Evolutionary conservation across 2,888 invertebrate genomes (phyloP).

Genomic region (Ceramica pisi): DNA sequence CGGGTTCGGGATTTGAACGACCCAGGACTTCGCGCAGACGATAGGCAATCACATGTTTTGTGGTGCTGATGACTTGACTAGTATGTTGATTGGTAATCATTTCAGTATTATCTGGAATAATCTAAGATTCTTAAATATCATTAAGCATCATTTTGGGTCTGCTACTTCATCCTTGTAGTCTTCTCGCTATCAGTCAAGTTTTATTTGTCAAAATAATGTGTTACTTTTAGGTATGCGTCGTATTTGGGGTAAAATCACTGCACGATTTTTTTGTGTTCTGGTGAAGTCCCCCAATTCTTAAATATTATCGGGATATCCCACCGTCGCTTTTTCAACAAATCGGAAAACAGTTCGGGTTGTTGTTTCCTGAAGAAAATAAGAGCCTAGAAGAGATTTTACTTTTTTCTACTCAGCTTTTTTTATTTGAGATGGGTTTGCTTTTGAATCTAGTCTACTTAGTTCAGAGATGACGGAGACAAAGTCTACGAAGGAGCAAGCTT

Average conservation of each 20-base stretch:
- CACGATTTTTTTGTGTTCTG: neutral
- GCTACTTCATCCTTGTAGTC: neutral
- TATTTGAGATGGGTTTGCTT: no score
- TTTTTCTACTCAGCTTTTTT: neutral
- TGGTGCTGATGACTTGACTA: constrained; percentile 31
- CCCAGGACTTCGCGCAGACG: constrained; percentile 56
- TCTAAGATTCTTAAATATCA: neutral
- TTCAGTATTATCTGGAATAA: neutral
- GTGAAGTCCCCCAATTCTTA: neutral
- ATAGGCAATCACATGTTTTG: constrained; percentile 43
- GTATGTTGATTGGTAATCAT: constrained; percentile 29
- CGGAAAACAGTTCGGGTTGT: neutral
- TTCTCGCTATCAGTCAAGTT: neutral
- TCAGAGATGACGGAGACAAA: no score
- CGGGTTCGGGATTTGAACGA: constrained; percentile 65
- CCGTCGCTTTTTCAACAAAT: neutral
- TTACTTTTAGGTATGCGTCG: no score
- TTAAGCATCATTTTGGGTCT: neutral
- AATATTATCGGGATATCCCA: neutral
- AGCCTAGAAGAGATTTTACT: neutral
- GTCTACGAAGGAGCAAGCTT: no score
- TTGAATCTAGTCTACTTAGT: no score
- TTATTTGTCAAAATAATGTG: neutral
- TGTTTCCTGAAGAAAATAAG: neutral
- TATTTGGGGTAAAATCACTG: neutral